Evolutionary conservation across 2,797 vertebrate genomes (phyloP).

Genomic region (Okamejei kenojei): DNA sequence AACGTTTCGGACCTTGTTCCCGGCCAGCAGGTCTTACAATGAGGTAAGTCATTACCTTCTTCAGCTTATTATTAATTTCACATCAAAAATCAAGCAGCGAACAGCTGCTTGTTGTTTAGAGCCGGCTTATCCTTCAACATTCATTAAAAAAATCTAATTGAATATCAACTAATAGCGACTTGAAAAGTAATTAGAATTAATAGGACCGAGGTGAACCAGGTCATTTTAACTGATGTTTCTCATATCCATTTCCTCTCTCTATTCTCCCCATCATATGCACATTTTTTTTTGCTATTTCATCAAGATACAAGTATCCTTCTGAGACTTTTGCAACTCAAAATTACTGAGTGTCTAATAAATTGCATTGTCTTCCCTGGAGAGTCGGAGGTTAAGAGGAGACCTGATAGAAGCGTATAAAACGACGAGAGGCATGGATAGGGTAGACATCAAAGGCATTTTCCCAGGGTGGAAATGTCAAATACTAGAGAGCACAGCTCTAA

Average conservation of each 20-base stretch:
- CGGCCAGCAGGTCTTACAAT: constrained; percentile 74
- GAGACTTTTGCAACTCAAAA: neutral
- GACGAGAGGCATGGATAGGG: no score
- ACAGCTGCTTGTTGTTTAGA: no score
- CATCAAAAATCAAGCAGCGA: neutral
- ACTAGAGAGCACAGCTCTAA: no score
- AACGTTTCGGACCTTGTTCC: constrained; percentile 77
- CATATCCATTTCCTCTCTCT: neutral
- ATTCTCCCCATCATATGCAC: neutral
- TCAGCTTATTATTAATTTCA: neutral
- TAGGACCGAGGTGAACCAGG: neutral
- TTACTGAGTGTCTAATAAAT: no score
- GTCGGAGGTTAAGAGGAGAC: no score
- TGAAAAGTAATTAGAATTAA: neutral
- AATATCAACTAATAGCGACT: neutral
- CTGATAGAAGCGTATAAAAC: no score
- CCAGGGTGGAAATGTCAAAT: no score
- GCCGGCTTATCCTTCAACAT: neutral
- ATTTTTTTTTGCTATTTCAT: neutral
- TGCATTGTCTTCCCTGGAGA: no score
- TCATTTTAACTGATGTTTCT: neutral
- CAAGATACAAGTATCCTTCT: neutral
- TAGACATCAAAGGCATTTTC: no score
- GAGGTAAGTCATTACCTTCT: constrained; percentile 63
- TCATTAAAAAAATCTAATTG: neutral